phyloP scores from a whole-genome alignment of 2,888 invertebrate species.

The Chrysolina americana region DNA sequence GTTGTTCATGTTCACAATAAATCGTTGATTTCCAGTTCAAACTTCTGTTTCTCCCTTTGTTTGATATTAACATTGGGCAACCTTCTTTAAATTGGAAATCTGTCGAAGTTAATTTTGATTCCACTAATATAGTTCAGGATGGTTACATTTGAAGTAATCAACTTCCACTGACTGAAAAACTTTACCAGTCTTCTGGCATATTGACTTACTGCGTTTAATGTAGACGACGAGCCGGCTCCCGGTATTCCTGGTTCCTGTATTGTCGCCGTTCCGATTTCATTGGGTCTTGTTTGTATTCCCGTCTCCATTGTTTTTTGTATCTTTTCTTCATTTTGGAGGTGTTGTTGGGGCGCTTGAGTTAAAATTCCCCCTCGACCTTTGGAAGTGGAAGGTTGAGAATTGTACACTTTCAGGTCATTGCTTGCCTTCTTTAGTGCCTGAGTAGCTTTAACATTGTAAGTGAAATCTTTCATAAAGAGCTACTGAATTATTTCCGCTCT shows the following conservation, averaged over 20 bases:
- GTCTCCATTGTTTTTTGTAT: not conserved
- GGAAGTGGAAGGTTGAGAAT: not conserved
- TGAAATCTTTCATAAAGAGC: not conserved
- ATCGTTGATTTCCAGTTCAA: too few relatives aligned
- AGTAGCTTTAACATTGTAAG: not conserved
- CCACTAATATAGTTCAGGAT: too few relatives aligned
- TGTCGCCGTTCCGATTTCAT: not conserved
- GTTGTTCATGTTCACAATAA: too few relatives aligned
- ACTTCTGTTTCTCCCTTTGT: too few relatives aligned
- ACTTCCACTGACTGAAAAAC: too few relatives aligned
- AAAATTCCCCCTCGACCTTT: not conserved
- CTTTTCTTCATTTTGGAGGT: not conserved
- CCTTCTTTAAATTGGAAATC: too few relatives aligned
- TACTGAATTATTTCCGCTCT: not conserved
- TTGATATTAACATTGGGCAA: too few relatives aligned
- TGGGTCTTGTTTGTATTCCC: constrained; percentile 1
- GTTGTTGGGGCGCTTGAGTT: not conserved
- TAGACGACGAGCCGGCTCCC: too few relatives aligned
- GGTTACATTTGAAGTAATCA: too few relatives aligned
- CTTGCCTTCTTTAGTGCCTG: not conserved
- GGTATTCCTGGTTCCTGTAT: not conserved
- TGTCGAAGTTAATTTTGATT: too few relatives aligned
- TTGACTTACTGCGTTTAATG: too few relatives aligned
- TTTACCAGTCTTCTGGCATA: too few relatives aligned
- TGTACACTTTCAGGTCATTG: not conserved